Conservation (phyloP, 2,113 vertebrate species). For the Geococcyx californianus region DNA sequence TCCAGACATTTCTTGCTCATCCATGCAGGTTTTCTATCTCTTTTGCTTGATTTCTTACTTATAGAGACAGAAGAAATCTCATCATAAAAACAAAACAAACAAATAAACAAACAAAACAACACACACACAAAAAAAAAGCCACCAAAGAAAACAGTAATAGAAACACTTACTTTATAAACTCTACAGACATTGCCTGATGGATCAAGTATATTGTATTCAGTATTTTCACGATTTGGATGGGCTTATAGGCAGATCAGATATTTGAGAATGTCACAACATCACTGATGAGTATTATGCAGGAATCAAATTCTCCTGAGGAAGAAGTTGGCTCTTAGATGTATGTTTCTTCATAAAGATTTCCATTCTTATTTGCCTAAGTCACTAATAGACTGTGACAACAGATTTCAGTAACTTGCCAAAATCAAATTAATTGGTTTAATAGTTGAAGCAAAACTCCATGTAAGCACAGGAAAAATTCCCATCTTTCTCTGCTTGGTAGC, state of each 20-base stretch:
- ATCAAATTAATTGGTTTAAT: neutral
- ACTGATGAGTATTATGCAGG: slow-evolving; percentile 81
- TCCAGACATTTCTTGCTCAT: no score
- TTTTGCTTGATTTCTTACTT: no score
- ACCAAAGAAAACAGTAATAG: neutral
- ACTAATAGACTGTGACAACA: neutral
- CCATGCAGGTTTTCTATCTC: no score
- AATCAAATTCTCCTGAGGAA: slow-evolving; percentile 78
- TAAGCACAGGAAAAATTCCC: neutral
- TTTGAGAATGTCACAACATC: slow-evolving; percentile 83
- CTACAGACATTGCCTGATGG: slow-evolving; percentile 70
- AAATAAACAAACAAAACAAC: neutral
- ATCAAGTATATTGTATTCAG: slow-evolving; percentile 83
- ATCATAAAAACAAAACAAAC: neutral
- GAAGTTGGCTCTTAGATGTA: neutral
- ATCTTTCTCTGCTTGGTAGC: neutral
- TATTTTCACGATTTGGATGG: slow-evolving; percentile 79
- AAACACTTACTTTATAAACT: slow-evolving; percentile 76
- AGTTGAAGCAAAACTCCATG: neutral
- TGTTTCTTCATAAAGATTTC: neutral
- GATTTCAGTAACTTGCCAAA: neutral
- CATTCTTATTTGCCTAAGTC: neutral
- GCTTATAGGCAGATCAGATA: slow-evolving; percentile 80
- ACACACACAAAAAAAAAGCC: neutral
- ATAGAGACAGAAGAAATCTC: neutral